A percentile compares a stretch with the other conserved stretches of the same genome.
These are phyloP conservation scores for Telmatochromis sp. DNA, from an alignment of 2,113 vertebrate genomes.

Conservation along the genomic window DNA sequence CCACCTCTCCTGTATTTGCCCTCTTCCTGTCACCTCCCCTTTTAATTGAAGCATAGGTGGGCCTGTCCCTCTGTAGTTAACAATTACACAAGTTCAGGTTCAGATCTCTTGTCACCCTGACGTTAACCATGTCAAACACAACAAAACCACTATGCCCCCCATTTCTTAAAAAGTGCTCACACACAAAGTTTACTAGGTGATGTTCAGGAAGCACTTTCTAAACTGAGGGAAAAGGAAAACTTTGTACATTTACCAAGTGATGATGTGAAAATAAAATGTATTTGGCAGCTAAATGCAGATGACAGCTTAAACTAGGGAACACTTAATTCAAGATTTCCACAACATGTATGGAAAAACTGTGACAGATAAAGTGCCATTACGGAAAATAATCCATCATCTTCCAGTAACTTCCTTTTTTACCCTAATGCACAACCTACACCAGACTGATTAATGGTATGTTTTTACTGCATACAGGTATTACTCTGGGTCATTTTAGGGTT, in stretches of 20 bases:
- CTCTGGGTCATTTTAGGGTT: not conserved
- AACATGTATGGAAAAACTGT: not conserved
- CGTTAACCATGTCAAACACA: not conserved
- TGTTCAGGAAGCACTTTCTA: not conserved
- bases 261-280: not conserved
- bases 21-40: not conserved
- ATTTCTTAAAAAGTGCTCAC: not conserved
- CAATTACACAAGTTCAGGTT: not conserved
- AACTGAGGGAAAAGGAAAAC: not conserved
- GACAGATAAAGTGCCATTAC: not conserved
- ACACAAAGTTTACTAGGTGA: not conserved
- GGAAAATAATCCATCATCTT: not conserved
- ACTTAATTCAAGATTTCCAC: not conserved
- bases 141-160: not conserved
- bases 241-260: not conserved
- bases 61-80: slow-evolving; percentile 2
- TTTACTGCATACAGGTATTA: not conserved
- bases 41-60: not conserved
- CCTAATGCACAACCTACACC: not conserved
- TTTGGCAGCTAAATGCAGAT: not conserved
- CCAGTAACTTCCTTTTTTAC: not conserved
- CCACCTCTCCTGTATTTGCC: slow-evolving; percentile 8
- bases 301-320: not conserved
- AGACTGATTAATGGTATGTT: not conserved
- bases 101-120: not conserved